Conservation (phyloP, 2,888 invertebrate genomes). For the Odontocolon sp. region DNA sequence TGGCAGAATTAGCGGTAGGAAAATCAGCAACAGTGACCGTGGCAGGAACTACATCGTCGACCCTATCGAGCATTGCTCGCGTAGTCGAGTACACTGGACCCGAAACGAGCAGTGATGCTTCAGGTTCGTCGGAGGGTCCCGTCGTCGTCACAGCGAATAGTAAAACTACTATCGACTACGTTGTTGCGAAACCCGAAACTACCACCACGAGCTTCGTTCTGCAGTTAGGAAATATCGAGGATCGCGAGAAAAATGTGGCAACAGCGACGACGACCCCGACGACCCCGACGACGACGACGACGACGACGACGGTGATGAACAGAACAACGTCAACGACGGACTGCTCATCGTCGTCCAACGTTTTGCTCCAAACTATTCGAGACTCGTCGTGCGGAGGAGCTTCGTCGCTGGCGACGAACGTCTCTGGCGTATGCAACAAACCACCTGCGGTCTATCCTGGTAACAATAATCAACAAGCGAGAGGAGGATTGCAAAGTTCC, state of each 20-base stretch:
- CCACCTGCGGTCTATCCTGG: conserved; percentile 20
- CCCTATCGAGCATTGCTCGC: background rate
- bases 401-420: background rate
- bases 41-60: background rate
- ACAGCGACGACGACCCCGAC: no score
- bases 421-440: conserved; percentile 1
- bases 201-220: conserved; percentile 54
- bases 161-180: conserved; percentile 43
- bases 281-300: no score
- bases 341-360: conserved; percentile 26
- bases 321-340: conserved; percentile 35
- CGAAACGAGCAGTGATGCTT: conserved; percentile 35
- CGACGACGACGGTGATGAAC: background rate
- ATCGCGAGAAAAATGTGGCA: conserved; percentile 38
- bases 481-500: background rate
- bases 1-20: conserved; percentile 11
- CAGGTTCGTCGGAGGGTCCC: conserved; percentile 19
- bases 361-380: conserved; percentile 5
- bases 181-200: conserved; percentile 47
- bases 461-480: conserved; percentile 17
- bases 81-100: background rate
- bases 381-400: background rate
- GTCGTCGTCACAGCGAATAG: background rate
- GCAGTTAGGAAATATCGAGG: conserved; percentile 49
- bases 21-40: background rate